These are phyloP conservation scores for Parotocinclus haroldoi DNA, from an alignment of 2,797 vertebrate species.

Conservation along the genomic window DNA sequence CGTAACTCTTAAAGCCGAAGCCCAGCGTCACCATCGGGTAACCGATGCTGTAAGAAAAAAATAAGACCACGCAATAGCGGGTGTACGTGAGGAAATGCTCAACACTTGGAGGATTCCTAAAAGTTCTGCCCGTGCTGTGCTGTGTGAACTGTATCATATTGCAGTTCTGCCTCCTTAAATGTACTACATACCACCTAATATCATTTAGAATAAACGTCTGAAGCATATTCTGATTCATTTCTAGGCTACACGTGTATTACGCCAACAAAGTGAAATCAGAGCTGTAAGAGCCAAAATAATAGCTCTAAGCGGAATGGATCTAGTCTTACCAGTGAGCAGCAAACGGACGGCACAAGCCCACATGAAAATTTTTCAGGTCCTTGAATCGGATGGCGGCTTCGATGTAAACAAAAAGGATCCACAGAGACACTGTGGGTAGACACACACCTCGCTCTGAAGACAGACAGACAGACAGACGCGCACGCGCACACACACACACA, in stretches of 20 bases:
- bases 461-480: constrained; percentile 4
- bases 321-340: constrained; percentile 90
- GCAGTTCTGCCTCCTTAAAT: no score
- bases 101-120: no score
- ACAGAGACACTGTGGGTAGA: constrained; percentile 94
- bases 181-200: no score
- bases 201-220: no score
- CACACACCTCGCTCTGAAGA: constrained; percentile 90
- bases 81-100: no score
- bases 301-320: no score
- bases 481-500: constrained; percentile 8
- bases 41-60: constrained; percentile 78
- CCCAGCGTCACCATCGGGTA: constrained; percentile 97
- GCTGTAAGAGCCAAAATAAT: no score
- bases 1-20: constrained; percentile 98
- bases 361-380: constrained; percentile 98
- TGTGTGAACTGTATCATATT: no score
- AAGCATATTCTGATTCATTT: no score
- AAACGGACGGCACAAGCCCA: constrained; percentile 96
- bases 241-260: no score
- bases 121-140: no score
- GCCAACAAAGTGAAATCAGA: no score
- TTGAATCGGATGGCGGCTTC: constrained; percentile 98
- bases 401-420: constrained; percentile 98
- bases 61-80: not conserved